Evolutionary conservation across 1,140 invertebrate species (phyloP).

Genomic region (Brachionus calyciflorus): DNA sequence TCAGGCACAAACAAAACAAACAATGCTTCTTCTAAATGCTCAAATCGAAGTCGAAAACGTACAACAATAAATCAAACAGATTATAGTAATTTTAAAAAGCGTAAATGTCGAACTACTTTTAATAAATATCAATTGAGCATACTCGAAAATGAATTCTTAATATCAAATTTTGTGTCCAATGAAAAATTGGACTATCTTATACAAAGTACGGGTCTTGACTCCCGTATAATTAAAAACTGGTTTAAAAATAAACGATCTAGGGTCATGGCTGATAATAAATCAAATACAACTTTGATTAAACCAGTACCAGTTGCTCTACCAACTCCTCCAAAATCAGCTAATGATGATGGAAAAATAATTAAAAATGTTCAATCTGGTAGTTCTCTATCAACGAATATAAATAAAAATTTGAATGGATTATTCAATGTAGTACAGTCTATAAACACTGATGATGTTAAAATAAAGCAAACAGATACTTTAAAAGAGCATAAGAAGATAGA

Average conservation of each 20-base stretch:
- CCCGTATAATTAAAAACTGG: constrained; percentile 28
- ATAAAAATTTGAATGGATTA: constrained; percentile 5
- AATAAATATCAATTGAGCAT: constrained; percentile 9
- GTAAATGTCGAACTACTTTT: constrained; percentile 26
- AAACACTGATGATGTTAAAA: not conserved
- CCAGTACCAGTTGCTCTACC: not conserved
- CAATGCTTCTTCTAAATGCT: no score
- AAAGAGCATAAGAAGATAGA: not conserved
- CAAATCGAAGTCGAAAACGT: not conserved
- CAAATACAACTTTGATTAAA: not conserved
- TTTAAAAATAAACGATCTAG: constrained; percentile 30
- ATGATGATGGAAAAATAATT: no score
- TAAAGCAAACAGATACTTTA: not conserved
- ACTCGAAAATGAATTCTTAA: constrained; percentile 2
- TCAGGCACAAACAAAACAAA: not conserved
- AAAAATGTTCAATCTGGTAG: not conserved
- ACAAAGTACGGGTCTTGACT: constrained; percentile 25
- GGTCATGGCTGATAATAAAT: not conserved
- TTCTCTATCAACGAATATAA: not conserved
- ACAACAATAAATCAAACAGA: not conserved
- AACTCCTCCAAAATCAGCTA: not conserved
- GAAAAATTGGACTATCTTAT: constrained; percentile 19
- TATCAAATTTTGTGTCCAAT: constrained; percentile 31
- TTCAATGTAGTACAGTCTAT: constrained; percentile 16
- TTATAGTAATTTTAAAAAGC: not conserved